Conservation (phyloP, 2,113 vertebrate species). For the Tursiops truncatus region DNA sequence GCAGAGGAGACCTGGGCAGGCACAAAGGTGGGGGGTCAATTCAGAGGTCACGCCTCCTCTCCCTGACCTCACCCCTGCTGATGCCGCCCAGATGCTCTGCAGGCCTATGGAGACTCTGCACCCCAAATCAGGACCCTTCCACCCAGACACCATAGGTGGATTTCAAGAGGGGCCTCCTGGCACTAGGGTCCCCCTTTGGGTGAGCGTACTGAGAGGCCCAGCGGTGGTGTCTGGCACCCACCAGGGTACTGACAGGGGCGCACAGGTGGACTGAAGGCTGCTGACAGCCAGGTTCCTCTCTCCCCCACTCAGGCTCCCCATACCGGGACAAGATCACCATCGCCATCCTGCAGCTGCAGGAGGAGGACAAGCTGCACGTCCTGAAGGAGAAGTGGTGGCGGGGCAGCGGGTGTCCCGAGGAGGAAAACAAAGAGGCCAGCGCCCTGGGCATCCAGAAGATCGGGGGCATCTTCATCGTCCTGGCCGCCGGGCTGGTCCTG, state of each 20-base stretch:
- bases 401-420: slow-evolving; percentile 93
- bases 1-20: background rate
- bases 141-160: no score
- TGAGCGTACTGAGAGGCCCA: background rate
- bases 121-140: background rate
- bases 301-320: slow-evolving; percentile 89
- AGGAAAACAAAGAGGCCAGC: slow-evolving; percentile 94
- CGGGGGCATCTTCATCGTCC: slow-evolving; percentile 96
- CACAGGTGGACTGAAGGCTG: rapidly evolving
- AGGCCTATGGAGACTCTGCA: background rate
- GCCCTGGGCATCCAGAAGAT: slow-evolving; percentile 98
- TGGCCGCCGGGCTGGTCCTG: slow-evolving; percentile 95
- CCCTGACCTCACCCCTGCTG: background rate
- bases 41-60: background rate
- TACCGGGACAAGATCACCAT: slow-evolving; percentile 99
- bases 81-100: background rate
- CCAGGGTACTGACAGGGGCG: background rate
- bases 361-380: slow-evolving; percentile 96
- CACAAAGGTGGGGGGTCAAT: background rate
- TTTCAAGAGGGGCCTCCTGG: background rate
- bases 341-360: slow-evolving; percentile 96
- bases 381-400: slow-evolving; percentile 99
- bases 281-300: background rate
- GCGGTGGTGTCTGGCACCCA: background rate
- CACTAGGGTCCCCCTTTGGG: no score